Conservation (phyloP, 1,140 invertebrate genomes). For the Psix sp. region DNA sequence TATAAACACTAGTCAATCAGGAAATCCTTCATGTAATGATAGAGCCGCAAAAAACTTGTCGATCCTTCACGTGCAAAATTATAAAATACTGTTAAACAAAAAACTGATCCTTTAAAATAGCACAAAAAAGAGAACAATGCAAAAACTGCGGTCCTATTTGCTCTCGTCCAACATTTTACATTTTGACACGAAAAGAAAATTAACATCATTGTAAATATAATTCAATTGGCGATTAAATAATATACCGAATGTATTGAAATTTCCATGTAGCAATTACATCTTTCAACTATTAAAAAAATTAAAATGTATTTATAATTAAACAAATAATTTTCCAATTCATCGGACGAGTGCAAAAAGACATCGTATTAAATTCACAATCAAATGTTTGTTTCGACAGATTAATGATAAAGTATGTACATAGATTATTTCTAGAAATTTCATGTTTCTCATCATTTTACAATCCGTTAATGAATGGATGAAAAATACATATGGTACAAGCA, state of each 20-base stretch:
- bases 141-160: constrained; percentile 18
- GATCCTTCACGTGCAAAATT: not conserved
- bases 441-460: constrained; percentile 21
- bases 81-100: not conserved
- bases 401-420: constrained; percentile 23
- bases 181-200: not conserved
- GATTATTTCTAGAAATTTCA: constrained; percentile 23
- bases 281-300: not conserved
- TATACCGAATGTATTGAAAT: no score
- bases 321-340: constrained; percentile 1
- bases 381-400: not conserved
- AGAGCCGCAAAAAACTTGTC: constrained; percentile 9
- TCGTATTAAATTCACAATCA: constrained; percentile 6
- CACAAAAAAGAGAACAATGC: not conserved
- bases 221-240: no score
- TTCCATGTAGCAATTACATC: not conserved
- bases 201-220: no score
- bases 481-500: constrained; percentile 12
- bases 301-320: not conserved
- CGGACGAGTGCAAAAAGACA: constrained; percentile 33
- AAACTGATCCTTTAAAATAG: not conserved
- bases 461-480: not conserved
- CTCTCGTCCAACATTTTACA: constrained; percentile 32
- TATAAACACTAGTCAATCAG: constrained; percentile 30
- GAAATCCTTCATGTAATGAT: constrained; percentile 8